Evolutionary conservation across 2,113 vertebrate species (phyloP).

Genomic region (Malurus cyaneus): DNA sequence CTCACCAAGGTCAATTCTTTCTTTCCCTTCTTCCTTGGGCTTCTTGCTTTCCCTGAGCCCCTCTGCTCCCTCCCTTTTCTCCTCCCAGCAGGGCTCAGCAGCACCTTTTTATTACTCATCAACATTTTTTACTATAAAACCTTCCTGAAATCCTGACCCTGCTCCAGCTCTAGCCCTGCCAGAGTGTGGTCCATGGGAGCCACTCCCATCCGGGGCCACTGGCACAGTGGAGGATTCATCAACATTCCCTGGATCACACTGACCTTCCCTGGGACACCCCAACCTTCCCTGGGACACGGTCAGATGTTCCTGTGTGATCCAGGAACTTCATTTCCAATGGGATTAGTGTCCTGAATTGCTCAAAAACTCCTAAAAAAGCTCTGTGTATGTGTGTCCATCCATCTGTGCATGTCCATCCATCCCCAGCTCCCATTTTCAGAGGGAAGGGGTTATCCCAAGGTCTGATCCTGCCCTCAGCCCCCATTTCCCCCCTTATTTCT

Average conservation of each 20-base stretch:
- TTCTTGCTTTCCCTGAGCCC: not conserved
- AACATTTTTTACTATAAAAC: not conserved
- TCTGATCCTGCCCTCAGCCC: not conserved
- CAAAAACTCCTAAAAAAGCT: not conserved
- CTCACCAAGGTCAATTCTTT: conserved; percentile 55
- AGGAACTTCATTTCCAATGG: not conserved
- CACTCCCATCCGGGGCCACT: rapidly evolving
- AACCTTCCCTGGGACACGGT: not conserved
- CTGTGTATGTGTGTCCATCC: rapidly evolving
- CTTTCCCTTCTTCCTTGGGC: not conserved
- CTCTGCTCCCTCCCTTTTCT: not conserved
- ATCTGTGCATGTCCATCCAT: rapidly evolving
- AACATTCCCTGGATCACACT: not conserved
- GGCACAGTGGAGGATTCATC: not conserved
- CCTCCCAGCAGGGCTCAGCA: not conserved
- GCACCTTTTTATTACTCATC: conserved; percentile 42
- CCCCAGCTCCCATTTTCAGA: not conserved
- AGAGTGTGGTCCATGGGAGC: not conserved
- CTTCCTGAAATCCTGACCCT: not conserved
- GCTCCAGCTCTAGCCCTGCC: not conserved
- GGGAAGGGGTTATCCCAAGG: not conserved
- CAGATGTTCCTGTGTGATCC: not conserved
- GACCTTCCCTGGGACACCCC: not conserved
- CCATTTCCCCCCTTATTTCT: rapidly evolving
- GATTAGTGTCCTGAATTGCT: not conserved